Percentiles rank a stretch among this genome's conserved stretches.
Conservation (phyloP, 2,888 invertebrate species). For the Calameuta idolon region DNA sequence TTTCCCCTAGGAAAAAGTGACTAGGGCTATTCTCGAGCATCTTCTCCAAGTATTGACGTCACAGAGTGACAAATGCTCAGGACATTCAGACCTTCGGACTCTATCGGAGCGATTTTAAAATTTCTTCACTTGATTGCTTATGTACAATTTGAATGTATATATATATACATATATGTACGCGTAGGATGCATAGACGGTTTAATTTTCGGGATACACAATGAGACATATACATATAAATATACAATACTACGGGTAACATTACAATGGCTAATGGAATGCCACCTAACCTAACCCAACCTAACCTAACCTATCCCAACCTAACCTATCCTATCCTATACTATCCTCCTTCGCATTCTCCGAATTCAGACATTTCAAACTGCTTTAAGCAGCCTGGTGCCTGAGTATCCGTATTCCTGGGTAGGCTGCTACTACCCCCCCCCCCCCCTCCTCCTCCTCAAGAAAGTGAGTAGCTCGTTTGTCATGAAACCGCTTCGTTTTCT, state of each 20-base stretch:
- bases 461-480: background rate
- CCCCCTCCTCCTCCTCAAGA: background rate
- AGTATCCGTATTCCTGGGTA: background rate
- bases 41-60: background rate
- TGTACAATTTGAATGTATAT: background rate
- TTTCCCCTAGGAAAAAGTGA: background rate
- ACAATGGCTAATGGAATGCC: background rate
- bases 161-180: background rate
- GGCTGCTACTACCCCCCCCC: background rate
- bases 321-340: background rate
- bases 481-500: conserved; percentile 2
- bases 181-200: background rate
- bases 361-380: background rate
- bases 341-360: background rate
- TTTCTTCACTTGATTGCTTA: background rate
- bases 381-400: background rate
- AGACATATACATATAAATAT: background rate
- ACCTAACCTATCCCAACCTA: too few species aligned
- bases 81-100: background rate
- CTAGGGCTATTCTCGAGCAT: background rate
- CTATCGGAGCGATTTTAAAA: background rate
- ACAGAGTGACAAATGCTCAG: background rate
- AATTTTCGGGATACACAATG: background rate
- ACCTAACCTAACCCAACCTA: background rate
- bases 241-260: background rate